Evolutionary conservation across 2,797 vertebrate species (phyloP).

Genomic region (Arnoldichthys spilopterus): DNA sequence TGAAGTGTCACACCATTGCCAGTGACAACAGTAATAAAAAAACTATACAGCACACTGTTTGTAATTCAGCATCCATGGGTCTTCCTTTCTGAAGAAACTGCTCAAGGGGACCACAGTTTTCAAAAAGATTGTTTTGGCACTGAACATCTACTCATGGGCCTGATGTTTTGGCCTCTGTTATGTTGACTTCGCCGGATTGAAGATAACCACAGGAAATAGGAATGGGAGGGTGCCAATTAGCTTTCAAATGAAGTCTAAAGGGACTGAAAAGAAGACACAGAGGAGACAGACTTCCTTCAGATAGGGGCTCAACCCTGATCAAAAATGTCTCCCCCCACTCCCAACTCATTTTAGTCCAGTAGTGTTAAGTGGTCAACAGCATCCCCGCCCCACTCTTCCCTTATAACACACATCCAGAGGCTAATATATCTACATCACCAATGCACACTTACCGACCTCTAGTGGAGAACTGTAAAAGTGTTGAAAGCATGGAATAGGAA

Average conservation of each 20-base stretch:
- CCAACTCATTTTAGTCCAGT: neutral
- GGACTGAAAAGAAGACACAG: slow-evolving; percentile 26
- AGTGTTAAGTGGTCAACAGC: neutral
- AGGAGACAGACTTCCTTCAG: slow-evolving; percentile 51
- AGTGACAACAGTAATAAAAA: neutral
- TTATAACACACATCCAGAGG: neutral
- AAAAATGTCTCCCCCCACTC: slow-evolving; percentile 12
- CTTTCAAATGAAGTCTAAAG: slow-evolving; percentile 35
- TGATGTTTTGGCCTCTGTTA: slow-evolving; percentile 7
- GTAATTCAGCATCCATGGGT: neutral
- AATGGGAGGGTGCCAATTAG: slow-evolving; percentile 38
- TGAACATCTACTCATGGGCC: neutral
- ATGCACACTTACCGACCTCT: slow-evolving; percentile 26
- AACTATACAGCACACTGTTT: neutral
- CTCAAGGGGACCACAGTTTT: neutral
- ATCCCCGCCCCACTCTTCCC: neutral
- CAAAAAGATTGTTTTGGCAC: slow-evolving; percentile 20
- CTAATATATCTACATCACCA: neutral
- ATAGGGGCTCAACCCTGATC: slow-evolving; percentile 23
- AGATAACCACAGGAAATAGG: slow-evolving; percentile 52
- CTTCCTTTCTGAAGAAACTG: neutral
- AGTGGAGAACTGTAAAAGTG: slow-evolving; percentile 18
- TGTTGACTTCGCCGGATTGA: slow-evolving; percentile 22
- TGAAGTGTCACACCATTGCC: neutral
- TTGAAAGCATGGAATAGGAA: neutral